Conservation (phyloP, 1,140 invertebrate genomes). For the Danaus melanippus region DNA sequence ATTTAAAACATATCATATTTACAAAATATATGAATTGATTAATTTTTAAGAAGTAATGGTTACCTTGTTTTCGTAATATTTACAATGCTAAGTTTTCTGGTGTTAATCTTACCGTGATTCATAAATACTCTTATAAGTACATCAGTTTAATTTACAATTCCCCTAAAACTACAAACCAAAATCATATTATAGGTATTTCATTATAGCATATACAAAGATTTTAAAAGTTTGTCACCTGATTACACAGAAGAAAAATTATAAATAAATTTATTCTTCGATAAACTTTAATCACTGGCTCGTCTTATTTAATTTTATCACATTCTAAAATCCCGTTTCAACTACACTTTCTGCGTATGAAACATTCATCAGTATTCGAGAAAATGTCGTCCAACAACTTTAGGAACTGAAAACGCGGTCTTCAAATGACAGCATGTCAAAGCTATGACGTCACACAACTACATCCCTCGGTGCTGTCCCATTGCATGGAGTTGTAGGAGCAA, state of each 20-base stretch:
- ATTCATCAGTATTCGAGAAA: conserved; percentile 27
- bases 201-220: conserved; percentile 55
- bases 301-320: conserved; percentile 55
- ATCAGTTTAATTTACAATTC: conserved; percentile 63
- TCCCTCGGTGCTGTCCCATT: conserved; percentile 59
- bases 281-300: conserved; percentile 38
- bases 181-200: conserved; percentile 50
- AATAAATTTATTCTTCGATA: conserved; percentile 33
- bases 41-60: conserved; percentile 54
- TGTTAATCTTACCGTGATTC: conserved; percentile 70
- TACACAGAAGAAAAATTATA: conserved; percentile 34
- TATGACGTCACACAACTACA: conserved; percentile 77
- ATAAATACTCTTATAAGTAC: conserved; percentile 68
- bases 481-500: conserved; percentile 63
- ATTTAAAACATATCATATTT: conserved; percentile 46
- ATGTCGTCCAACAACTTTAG: conserved; percentile 55
- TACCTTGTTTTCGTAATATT: conserved; percentile 55
- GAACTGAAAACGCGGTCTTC: conserved; percentile 65
- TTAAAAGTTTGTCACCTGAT: conserved; percentile 37
- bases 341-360: conserved; percentile 30
- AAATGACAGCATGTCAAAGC: conserved; percentile 70
- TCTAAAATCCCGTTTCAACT: conserved; percentile 34
- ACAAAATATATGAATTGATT: conserved; percentile 55
- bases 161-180: conserved; percentile 61
- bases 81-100: conserved; percentile 67